Percentiles rank a stretch among this genome's conserved stretches.
Evolutionary conservation across 2,797 vertebrate species (phyloP).

Genomic region (Antennarius maculatus): DNA sequence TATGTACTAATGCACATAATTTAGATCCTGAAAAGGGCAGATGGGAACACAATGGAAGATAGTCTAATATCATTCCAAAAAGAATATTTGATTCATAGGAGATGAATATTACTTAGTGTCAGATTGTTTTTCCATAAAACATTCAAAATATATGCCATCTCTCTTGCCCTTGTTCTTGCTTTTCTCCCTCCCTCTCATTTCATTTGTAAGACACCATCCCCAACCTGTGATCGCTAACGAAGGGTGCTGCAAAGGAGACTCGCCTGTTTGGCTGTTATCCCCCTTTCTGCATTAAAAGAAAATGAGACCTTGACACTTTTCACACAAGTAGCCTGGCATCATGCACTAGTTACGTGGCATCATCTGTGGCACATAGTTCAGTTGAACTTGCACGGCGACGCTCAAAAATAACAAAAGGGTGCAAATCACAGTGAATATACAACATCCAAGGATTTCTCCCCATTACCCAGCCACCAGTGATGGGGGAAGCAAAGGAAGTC

Average conservation of each 20-base stretch:
- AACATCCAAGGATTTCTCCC: constrained; percentile 47
- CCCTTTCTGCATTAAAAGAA: constrained; percentile 66
- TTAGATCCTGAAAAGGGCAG: constrained; percentile 99
- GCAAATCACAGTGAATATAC: constrained; percentile 63
- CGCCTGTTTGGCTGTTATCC: constrained; percentile 63
- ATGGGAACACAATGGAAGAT: constrained; percentile 99
- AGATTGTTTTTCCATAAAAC: constrained; percentile 99
- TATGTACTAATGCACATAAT: constrained; percentile 99
- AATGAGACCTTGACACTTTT: constrained; percentile 66
- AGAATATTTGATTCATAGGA: constrained; percentile 99
- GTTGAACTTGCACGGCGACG: constrained; percentile 46
- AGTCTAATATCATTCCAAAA: constrained; percentile 99
- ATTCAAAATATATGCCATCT: constrained; percentile 98
- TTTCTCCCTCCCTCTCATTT: constrained; percentile 49
- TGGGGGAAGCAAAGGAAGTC: too few relatives aligned
- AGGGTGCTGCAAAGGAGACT: constrained; percentile 66
- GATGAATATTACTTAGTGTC: constrained; percentile 99
- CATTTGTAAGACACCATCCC: constrained; percentile 35
- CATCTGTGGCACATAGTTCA: constrained; percentile 46
- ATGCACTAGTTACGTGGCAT: constrained; percentile 61
- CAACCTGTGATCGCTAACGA: constrained; percentile 68
- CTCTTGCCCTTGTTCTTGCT: constrained; percentile 55
- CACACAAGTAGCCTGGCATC: constrained; percentile 49
- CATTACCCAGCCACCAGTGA: constrained; percentile 56
- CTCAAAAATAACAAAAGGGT: constrained; percentile 54